Conservation (phyloP, 2,797 vertebrate species). For the Psittacula derbiana region DNA sequence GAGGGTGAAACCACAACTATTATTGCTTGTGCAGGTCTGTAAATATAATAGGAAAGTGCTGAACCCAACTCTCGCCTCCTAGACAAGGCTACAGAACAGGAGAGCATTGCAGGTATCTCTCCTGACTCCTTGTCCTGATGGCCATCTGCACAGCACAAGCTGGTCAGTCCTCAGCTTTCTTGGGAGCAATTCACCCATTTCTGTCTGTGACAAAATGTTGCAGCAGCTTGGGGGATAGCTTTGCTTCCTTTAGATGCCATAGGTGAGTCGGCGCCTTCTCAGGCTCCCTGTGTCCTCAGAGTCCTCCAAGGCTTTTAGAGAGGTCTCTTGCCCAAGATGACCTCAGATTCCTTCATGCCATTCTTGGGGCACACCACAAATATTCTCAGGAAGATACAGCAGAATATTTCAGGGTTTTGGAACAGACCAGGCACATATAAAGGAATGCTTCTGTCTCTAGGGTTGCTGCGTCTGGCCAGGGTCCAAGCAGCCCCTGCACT, state of each 20-base stretch:
- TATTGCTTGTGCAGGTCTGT: neutral
- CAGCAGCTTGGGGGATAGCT: fast-evolving
- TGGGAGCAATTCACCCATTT: neutral
- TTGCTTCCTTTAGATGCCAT: neutral
- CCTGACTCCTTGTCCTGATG: neutral
- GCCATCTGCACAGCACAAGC: neutral
- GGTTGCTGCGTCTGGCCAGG: neutral
- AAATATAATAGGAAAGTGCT: neutral
- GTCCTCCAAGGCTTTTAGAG: neutral
- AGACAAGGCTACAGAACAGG: neutral
- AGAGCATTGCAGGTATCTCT: neutral
- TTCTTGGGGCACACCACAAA: neutral
- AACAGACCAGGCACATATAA: neutral
- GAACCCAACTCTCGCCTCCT: neutral
- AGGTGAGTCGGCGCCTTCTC: neutral
- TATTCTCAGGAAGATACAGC: neutral
- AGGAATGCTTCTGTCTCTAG: neutral
- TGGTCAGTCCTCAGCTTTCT: neutral
- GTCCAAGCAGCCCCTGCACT: neutral
- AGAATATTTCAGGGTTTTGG: neutral
- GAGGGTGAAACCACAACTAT: neutral
- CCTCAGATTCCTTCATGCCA: neutral
- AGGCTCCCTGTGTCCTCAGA: neutral
- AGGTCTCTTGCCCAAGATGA: neutral
- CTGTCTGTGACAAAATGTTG: fast-evolving